A percentile compares a stretch with the other conserved stretches of the same genome.
phyloP scores from a whole-genome alignment of 2,113 vertebrate genomes.

The Lagenorhynchus albirostris region DNA sequence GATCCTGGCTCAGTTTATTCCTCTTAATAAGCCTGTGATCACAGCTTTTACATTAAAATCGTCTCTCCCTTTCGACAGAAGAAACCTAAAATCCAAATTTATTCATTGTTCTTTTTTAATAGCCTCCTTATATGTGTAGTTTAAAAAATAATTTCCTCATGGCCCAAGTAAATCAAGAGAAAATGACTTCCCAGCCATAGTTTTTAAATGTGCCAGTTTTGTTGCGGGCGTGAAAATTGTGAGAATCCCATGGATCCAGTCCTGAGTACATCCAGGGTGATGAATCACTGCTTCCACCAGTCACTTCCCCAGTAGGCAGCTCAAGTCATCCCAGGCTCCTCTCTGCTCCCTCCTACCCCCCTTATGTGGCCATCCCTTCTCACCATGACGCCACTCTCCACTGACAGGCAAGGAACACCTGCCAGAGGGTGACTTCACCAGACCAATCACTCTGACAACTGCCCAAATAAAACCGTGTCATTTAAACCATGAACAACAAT shows the following conservation, averaged over 20 bases:
- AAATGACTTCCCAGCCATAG: neutral
- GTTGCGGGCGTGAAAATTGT: constrained; percentile 24
- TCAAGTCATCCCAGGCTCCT: constrained; percentile 4
- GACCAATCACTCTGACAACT: constrained; percentile 62
- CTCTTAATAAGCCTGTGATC: neutral
- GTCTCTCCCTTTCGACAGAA: constrained; percentile 6
- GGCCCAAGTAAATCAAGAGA: neutral
- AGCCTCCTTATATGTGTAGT: neutral
- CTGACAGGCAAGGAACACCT: constrained; percentile 41
- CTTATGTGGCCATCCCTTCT: neutral
- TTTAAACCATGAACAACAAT: constrained; percentile 47
- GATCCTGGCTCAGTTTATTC: constrained; percentile 23
- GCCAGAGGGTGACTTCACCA: constrained; percentile 61
- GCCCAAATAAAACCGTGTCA: constrained; percentile 68
- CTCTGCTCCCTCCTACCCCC: neutral
- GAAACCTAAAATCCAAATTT: constrained; percentile 12
- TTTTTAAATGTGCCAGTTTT: neutral
- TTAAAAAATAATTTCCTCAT: neutral
- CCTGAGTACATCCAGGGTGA: constrained; percentile 13
- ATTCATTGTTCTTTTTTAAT: neutral
- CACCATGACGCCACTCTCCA: constrained; percentile 36
- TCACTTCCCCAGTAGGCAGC: neutral
- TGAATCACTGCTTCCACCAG: constrained; percentile 56
- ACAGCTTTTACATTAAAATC: constrained; percentile 38
- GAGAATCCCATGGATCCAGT: neutral